Percentiles rank a stretch among this genome's conserved stretches.
Evolutionary conservation across 2,797 vertebrate species (phyloP).

Genomic region (Enteromius treurensis): DNA sequence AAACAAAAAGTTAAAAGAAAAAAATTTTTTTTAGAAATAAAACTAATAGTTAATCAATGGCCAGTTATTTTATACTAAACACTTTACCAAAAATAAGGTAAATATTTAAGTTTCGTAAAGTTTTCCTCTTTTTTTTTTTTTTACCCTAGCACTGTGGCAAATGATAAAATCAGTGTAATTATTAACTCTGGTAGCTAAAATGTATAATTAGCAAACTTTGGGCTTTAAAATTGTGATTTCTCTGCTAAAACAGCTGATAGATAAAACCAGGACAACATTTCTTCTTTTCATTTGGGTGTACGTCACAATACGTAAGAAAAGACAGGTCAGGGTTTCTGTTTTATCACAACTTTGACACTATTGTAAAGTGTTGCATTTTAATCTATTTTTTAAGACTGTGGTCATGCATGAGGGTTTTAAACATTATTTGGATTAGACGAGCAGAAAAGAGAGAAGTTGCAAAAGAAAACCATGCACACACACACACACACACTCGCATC

Average conservation of each 20-base stretch:
- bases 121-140: background rate
- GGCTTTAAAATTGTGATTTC: background rate
- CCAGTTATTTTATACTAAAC: background rate
- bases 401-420: background rate
- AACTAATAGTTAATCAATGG: background rate
- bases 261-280: background rate
- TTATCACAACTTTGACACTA: background rate
- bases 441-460: constrained; percentile 34
- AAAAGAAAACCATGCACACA: constrained; percentile 19
- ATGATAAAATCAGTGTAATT: background rate
- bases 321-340: background rate
- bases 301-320: background rate
- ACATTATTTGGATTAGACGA: background rate
- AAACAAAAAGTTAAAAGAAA: too few relatives aligned
- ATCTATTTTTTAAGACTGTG: background rate
- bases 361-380: background rate
- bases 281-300: background rate
- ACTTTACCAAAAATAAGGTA: background rate
- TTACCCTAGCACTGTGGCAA: background rate
- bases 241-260: background rate
- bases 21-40: too few relatives aligned
- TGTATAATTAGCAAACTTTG: background rate
- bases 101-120: background rate
- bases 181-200: background rate
- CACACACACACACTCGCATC: background rate